These are phyloP conservation scores for Exephanes ischioxanthus DNA, from an alignment of 2,888 invertebrate genomes.

Conservation along the genomic window DNA sequence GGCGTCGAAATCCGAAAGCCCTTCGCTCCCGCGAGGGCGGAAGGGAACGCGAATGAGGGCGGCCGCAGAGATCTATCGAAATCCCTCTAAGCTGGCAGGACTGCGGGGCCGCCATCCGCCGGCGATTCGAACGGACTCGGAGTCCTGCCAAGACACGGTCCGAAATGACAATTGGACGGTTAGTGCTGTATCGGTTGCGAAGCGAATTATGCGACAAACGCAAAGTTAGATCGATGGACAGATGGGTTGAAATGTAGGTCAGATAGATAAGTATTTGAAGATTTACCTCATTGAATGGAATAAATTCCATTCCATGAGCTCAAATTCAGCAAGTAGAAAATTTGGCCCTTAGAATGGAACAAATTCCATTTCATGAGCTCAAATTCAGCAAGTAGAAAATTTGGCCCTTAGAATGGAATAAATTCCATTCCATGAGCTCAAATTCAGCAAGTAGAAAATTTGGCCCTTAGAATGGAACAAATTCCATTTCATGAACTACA, in stretches of 20 bases:
- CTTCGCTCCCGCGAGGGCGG: not conserved
- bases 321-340: too few relatives aligned
- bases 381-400: too few relatives aligned
- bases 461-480: too few relatives aligned
- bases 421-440: too few relatives aligned
- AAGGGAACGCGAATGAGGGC: slow-evolving; percentile 25
- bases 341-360: too few relatives aligned
- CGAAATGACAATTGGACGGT: not conserved
- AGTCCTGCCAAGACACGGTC: not conserved
- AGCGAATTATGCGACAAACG: not conserved
- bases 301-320: not conserved
- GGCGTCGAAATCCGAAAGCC: slow-evolving; percentile 26
- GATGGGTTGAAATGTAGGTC: not conserved
- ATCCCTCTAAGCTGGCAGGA: slow-evolving; percentile 47
- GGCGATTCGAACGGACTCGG: slow-evolving; percentile 17
- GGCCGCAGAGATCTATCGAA: slow-evolving; percentile 34
- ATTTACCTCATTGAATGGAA: not conserved
- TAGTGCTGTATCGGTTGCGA: not conserved
- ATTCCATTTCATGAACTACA: too few relatives aligned
- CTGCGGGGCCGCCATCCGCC: not conserved
- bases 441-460: too few relatives aligned
- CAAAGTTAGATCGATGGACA: not conserved
- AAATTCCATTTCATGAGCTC: too few relatives aligned
- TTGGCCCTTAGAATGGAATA: too few relatives aligned
- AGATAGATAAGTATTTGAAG: not conserved